phyloP scores from a whole-genome alignment of 2,797 vertebrate species.

The Hypotaenidia philippensis region DNA sequence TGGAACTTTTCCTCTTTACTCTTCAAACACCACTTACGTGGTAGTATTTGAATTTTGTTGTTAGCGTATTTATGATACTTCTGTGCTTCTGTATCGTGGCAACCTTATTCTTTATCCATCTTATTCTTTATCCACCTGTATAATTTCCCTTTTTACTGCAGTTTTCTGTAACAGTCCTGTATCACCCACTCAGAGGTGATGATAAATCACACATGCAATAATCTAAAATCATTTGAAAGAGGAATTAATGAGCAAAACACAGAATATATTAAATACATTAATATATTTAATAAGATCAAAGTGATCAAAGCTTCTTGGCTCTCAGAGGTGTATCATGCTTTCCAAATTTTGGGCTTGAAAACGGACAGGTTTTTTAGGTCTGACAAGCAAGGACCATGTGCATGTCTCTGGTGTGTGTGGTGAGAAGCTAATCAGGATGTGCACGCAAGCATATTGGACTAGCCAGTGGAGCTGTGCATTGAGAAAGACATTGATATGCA shows the following conservation, averaged over 20 bases:
- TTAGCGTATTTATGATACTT: not conserved
- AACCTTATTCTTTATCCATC: not conserved
- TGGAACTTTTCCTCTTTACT: not conserved
- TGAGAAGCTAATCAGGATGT: not conserved
- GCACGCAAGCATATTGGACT: not conserved
- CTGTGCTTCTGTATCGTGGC: not conserved
- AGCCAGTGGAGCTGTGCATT: not conserved
- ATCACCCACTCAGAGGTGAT: not conserved
- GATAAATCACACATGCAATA: not conserved
- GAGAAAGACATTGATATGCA: not conserved
- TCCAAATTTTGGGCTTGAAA: not conserved
- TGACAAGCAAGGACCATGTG: accelerated
- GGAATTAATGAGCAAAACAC: not conserved
- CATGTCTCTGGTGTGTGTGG: not conserved
- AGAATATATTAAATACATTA: accelerated
- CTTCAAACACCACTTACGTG: not conserved
- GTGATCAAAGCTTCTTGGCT: not conserved
- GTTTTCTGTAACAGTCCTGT: not conserved
- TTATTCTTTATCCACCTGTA: not conserved
- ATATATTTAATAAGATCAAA: not conserved
- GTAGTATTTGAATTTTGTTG: not conserved
- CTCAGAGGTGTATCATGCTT: not conserved
- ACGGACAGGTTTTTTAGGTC: not conserved
- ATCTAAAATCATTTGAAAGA: not conserved
- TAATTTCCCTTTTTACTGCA: not conserved